Evolutionary conservation across 1,140 invertebrate species (phyloP), one percentile per base, ranked within the genome.

Genomic region (Drosophila guanche): DNA sequence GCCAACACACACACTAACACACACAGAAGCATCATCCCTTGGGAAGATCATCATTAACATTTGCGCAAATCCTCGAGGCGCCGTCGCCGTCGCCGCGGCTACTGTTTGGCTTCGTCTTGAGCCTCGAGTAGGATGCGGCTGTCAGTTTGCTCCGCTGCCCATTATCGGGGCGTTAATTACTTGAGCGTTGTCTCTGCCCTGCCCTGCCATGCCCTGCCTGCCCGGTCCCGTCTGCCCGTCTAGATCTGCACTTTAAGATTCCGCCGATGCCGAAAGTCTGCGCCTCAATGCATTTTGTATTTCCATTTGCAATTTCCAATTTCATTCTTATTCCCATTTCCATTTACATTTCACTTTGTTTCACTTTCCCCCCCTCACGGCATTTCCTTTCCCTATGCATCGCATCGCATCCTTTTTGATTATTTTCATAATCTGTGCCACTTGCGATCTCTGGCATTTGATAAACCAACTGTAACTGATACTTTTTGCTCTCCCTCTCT

Each of bases 111-210:
- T 16, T 29, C 55, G 43, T n/a, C 29, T 41, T 16, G 41, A 10
- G 43, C 25, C 33, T 2, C 29, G 25, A 50, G 40, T 56, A 61
- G 57, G 60, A 69, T 68, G 50, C 57, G 58, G 55, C 74, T 60
- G 61, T 37, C 41, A 50, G 63, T 48, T 25, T 33, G 7, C 10
- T 27, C 12, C 29, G 60, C 58, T 63, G 54, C 77, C 65, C 76
- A 77, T 81, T 73, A 48, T 54, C 55, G 48, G 63, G 73, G 81
- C 81, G 80, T 74, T 85, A 85, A 85, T 85, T 85, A 80, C 74
- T 72, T 71, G 66, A 79, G 72, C 71, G 55, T 54, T 72, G 77
- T 62, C 77, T 66, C 42, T 68, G 48, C 73, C 50, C 54, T 56
- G 8, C 29, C 29, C 22, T 54, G 57, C 25, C 16, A 43, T 55